phyloP scores from a whole-genome alignment of 2,113 vertebrate genomes.

The Cettia cetti region DNA sequence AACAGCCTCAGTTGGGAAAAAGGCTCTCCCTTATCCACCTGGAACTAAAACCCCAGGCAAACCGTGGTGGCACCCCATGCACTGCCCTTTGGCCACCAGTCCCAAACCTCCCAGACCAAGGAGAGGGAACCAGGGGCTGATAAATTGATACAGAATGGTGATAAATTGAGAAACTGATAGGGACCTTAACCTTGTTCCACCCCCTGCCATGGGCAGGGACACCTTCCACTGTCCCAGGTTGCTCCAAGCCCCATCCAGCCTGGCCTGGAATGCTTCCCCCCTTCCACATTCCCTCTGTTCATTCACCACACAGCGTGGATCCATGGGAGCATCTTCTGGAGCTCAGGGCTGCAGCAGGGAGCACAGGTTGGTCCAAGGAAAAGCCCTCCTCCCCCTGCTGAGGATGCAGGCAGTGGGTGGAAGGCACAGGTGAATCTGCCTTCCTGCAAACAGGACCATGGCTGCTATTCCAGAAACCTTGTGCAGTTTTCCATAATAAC shows the following conservation, averaged over 20 bases:
- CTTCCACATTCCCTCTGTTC: neutral
- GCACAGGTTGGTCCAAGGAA: neutral
- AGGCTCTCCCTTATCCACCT: neutral
- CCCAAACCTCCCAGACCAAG: neutral
- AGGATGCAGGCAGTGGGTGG: neutral
- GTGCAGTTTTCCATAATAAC: neutral
- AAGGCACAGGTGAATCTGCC: neutral
- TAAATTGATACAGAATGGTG: neutral
- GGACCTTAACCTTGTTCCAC: accelerated
- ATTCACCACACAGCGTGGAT: accelerated
- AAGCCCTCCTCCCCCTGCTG: neutral
- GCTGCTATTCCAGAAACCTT: neutral
- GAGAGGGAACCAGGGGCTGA: neutral
- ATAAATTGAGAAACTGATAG: neutral
- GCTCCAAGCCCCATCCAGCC: neutral
- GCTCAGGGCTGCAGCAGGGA: neutral
- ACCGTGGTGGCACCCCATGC: accelerated
- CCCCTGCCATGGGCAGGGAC: neutral
- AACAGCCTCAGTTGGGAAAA: neutral
- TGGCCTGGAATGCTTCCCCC: accelerated
- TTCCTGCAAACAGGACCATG: neutral
- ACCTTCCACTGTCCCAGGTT: neutral
- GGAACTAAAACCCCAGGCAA: neutral
- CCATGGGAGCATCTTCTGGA: neutral
- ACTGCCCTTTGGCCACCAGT: neutral